Base-by-base conservation (phyloP, 2,113 vertebrate species). In the Laticauda laticaudata region DNA sequence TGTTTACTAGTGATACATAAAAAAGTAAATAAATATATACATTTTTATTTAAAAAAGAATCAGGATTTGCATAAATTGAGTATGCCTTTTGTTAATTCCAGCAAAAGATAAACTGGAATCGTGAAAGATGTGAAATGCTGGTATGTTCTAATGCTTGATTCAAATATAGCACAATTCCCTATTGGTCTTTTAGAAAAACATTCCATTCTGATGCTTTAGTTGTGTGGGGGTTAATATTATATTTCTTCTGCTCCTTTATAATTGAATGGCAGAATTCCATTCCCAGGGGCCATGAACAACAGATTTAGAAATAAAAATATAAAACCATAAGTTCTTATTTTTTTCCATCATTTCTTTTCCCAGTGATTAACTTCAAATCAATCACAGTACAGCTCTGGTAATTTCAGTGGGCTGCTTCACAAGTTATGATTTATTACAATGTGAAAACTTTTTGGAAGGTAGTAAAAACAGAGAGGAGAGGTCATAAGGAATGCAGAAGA, bases 351-450 rank as follows among this genome's bases (percentile, higher is more conserved):
- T 0, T 90, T 95, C 86, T 85, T 95, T 81, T 61, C 92, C 92
- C 56, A 59, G 92, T 39, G 90, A 86, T 93, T 96, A 91, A 93
- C 56, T 94, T 93, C 69, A 92, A 94, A 92, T 91, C 92, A 94
- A 24, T 96, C 90, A 39, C 81, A 95, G 88, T 53, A 5, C 87
- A 95, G 92, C 39, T 94, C 92, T 92, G 86, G 48, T 91, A 95
- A 95, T 94, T 97, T 95, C 90, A 93, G 93, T 89, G 88, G 92
- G 89, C 94, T 95, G 54, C 88, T 91, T 96, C 91, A 20, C 89
- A 91, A 93, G 90, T 86, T 57, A 92, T 92, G 81, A 56, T 95
- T 92, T 95, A 94, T 94, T 92, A 61, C 61, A 91, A 94, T 64
- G 54, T 93, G 93, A 95, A 96, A 94, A 95, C 61, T 20, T 55